Conservation (phyloP, 92 coral and sea anemone species). For the Epizoanthus rinbou region DNA sequence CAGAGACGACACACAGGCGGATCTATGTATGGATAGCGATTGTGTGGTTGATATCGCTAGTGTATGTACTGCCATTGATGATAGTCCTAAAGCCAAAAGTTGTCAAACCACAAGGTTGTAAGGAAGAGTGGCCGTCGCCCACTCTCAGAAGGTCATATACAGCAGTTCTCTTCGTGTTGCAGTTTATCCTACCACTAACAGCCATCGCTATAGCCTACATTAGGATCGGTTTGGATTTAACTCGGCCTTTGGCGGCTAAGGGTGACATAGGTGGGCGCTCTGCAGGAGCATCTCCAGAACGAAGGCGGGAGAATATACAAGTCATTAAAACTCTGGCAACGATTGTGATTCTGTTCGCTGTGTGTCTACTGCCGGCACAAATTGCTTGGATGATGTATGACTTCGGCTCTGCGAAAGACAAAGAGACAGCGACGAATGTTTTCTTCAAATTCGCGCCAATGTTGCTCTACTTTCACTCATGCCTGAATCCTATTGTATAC, state of each 20-base stretch:
- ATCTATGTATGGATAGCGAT: conserved; percentile 70
- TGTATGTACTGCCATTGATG: conserved; percentile 78
- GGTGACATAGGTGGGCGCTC: conserved; percentile 54
- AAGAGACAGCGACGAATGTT: conserved; percentile 55
- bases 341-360: conserved; percentile 84
- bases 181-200: conserved; percentile 79
- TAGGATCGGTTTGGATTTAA: conserved; percentile 86
- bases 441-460: conserved; percentile 72
- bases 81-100: conserved; percentile 61
- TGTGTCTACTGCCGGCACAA: conserved; percentile 91
- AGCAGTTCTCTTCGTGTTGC: conserved; percentile 72
- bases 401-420: conserved; percentile 73
- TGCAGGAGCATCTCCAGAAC: conserved; percentile 56
- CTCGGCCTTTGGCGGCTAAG: conserved; percentile 57
- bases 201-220: conserved; percentile 91
- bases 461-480: conserved; percentile 85
- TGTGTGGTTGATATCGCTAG: conserved; percentile 77
- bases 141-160: conserved; percentile 77
- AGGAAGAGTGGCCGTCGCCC: conserved; percentile 76
- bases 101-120: conserved; percentile 78
- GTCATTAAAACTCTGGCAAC: conserved; percentile 93
- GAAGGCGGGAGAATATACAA: conserved; percentile 86
- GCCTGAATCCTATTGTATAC: conserved; percentile 90
- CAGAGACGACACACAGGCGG: conserved; percentile 78
- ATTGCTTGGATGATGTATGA: conserved; percentile 93